phyloP scores from a whole-genome alignment of 2,888 invertebrate genomes.

The Heliothis peltigera region DNA sequence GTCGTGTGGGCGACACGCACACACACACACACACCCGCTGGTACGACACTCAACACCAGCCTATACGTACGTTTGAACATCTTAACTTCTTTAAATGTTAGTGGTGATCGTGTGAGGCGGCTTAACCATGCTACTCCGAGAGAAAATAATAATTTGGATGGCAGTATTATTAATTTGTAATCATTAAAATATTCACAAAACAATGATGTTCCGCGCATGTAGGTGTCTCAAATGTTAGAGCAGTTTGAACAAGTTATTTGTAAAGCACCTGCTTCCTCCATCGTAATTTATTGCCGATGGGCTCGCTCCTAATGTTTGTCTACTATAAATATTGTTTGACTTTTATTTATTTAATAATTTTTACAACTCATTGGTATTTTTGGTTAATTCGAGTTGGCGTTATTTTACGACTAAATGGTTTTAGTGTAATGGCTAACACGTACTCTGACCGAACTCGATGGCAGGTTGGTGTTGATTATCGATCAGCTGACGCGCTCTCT shows the following conservation, averaged over 20 bases:
- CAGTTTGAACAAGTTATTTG: constrained; percentile 50
- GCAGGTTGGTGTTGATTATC: constrained; percentile 18
- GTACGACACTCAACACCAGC: constrained; percentile 7
- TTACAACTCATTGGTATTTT: constrained; percentile 34
- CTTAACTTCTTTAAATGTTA: neutral
- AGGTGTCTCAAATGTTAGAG: constrained; percentile 47
- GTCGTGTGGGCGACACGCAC: constrained; percentile 42
- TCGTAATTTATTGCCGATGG: constrained; percentile 46
- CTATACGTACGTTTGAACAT: neutral
- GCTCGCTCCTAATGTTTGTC: constrained; percentile 52
- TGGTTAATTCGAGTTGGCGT: constrained; percentile 12
- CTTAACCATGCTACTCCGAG: constrained; percentile 1
- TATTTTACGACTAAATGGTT: constrained; percentile 20
- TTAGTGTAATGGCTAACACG: constrained; percentile 20
- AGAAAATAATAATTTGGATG: constrained; percentile 33
- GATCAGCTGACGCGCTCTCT: constrained; percentile 31
- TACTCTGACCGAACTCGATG: constrained; percentile 23
- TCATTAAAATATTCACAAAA: constrained; percentile 52
- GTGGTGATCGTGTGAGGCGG: constrained; percentile 14
- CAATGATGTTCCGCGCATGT: constrained; percentile 45
- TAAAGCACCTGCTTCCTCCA: constrained; percentile 57
- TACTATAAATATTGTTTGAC: constrained; percentile 49
- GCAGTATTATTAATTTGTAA: constrained; percentile 44
- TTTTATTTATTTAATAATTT: constrained; percentile 48
- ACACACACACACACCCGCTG: constrained; percentile 2